Conservation (phyloP, 2,888 invertebrate genomes). For the Globia sparganii region DNA sequence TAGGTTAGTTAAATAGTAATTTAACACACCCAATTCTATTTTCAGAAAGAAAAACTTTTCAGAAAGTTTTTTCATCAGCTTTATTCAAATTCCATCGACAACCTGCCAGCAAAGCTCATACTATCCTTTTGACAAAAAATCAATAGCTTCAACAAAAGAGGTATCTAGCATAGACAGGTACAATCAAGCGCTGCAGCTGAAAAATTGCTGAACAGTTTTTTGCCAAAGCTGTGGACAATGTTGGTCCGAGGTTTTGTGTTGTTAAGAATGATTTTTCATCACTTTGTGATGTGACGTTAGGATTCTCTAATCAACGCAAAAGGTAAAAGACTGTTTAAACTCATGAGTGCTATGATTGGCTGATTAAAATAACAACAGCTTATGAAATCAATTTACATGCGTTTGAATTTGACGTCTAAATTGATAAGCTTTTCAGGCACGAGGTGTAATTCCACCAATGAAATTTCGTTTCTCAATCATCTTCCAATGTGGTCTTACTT, state of each 20-base stretch:
- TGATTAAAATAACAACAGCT: too few relatives aligned
- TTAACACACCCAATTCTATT: not conserved
- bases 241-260: not conserved
- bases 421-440: not conserved
- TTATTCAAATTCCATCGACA: slow-evolving; percentile 40
- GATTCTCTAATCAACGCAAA: not conserved
- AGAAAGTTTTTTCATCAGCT: not conserved
- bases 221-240: not conserved
- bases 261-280: not conserved
- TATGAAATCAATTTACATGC: not conserved
- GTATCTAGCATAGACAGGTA: slow-evolving; percentile 25
- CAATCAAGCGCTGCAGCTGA: slow-evolving; percentile 45
- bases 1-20: not conserved
- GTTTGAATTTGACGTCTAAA: not conserved
- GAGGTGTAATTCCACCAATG: not conserved
- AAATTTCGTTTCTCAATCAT: not conserved
- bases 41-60: too few relatives aligned
- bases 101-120: not conserved
- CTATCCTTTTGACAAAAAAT: slow-evolving; percentile 39
- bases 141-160: slow-evolving; percentile 42
- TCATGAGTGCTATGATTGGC: too few relatives aligned
- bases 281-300: not conserved
- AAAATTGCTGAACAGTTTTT: slow-evolving; percentile 26
- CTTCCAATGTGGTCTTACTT: not conserved
- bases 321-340: not conserved